Conservation (phyloP, 2,888 invertebrate species). For the Osedax frankpressi region DNA sequence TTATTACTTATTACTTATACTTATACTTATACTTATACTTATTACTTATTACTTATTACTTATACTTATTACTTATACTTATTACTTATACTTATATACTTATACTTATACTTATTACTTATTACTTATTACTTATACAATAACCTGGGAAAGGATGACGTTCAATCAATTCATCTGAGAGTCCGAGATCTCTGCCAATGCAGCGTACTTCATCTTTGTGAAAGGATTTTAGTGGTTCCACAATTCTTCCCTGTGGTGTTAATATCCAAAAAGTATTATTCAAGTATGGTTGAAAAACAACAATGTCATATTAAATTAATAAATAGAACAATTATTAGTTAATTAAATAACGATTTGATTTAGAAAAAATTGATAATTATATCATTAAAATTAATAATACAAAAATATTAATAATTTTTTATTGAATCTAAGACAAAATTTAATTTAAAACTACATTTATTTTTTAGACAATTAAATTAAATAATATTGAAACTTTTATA, state of each 20-base stretch:
- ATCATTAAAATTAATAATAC: too few species aligned
- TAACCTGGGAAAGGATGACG: slow-evolving; percentile 87
- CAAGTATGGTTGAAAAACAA: too few species aligned
- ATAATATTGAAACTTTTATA: too few species aligned
- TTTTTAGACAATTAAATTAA: too few species aligned
- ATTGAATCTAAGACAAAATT: too few species aligned
- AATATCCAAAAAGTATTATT: too few species aligned
- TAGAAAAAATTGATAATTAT: too few species aligned
- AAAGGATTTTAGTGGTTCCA: slow-evolving; percentile 95
- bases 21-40: background rate
- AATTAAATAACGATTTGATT: too few species aligned
- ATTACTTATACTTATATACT: background rate
- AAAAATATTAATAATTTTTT: too few species aligned
- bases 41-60: slow-evolving; percentile 1
- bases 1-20: background rate
- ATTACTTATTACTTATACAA: background rate
- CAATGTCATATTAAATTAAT: too few species aligned
- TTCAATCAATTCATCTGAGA: slow-evolving; percentile 72
- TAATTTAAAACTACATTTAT: too few species aligned
- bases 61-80: background rate
- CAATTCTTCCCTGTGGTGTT: slow-evolving; percentile 77
- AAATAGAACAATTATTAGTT: too few species aligned
- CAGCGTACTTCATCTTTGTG: slow-evolving; percentile 93
- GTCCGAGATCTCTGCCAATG: slow-evolving; percentile 75
- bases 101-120: background rate